These are phyloP conservation scores for Drosophila koepferae DNA, from an alignment of 2,888 invertebrate genomes.

Conservation along the genomic window DNA sequence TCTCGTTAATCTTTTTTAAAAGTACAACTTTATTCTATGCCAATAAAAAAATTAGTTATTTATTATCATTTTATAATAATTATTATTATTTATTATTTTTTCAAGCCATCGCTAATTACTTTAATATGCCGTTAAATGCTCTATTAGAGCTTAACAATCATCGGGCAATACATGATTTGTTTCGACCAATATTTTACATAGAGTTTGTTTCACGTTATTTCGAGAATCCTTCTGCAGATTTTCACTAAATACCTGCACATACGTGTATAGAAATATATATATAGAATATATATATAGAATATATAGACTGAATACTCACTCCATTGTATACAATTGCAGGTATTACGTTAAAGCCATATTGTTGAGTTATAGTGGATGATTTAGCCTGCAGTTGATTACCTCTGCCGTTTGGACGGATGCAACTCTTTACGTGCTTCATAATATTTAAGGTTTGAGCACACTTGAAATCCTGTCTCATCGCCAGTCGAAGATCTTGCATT, in stretches of 20 bases:
- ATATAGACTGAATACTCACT: conserved; percentile 75
- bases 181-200: conserved; percentile 26
- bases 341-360: conserved; percentile 84
- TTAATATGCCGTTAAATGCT: background rate
- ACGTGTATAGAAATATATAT: background rate
- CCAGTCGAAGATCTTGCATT: conserved; percentile 78
- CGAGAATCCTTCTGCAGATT: conserved; percentile 6
- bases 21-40: too few species aligned
- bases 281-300: background rate
- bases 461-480: conserved; percentile 7
- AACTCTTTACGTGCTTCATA: conserved; percentile 65
- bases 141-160: conserved; percentile 9
- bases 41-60: too few species aligned
- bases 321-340: conserved; percentile 86
- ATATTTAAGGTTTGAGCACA: conserved; percentile 79
- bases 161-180: conserved; percentile 8
- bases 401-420: conserved; percentile 77
- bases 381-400: conserved; percentile 84
- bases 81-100: too few species aligned
- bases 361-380: conserved; percentile 84
- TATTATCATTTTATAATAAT: too few species aligned
- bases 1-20: too few species aligned
- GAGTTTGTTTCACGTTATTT: background rate
- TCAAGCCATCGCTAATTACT: too few species aligned
- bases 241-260: conserved; percentile 11